Evolutionary conservation across 2,113 vertebrate species (phyloP), one percentile per base, ranked within the genome.

Genomic region (Brachyhypopomus occidentalis): DNA sequence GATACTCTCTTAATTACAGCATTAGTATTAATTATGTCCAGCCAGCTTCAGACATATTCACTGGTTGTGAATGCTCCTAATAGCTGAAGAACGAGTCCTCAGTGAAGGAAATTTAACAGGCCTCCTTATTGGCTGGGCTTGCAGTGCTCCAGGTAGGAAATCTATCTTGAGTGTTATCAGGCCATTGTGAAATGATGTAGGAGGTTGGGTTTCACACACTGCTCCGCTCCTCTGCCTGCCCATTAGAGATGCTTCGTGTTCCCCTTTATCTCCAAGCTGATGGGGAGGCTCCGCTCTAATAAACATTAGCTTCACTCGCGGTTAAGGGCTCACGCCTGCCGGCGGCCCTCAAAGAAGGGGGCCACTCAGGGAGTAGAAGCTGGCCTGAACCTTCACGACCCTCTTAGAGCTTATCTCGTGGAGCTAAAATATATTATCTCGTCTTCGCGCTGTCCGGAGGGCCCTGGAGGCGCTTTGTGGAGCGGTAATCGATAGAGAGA

Each of bases 401-500:
- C 82, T 55, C 60, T 34, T 74, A 67, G 63, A 79, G 67, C 79
- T 77, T 66, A 71, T 84, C 81, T 81, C 71, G 63, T 23, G 60
- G 48, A 55, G 30, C 8, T 82, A 59, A 55, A 77, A 84, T 80
- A 19, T 84, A 83, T 72, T 70, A 67, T 69, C 73, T 80, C 66
- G 25, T 56, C 67, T 75, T 36, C 72, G 67, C 36, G 45, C 78
- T 75, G 75, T 75, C 72, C n/a, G 64, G 48, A 45, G 27, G 11
- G 41, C 72, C 77, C 62, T 17, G 72, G 55, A 55, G 75, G 70
- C 56, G 71, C 60, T 80, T 70, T 82, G 80, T 56, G 25, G 77
- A 86, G 60, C 16, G 64, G 27, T 52, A 64, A 87, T 83, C 77
- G 75, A 82, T 82, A 82, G 11, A 8, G 55, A 82, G 64, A 81